Percentiles rank a stretch among this genome's conserved stretches.
Conservation (phyloP, 2,113 vertebrate species). For the Trematocara macrostoma region DNA sequence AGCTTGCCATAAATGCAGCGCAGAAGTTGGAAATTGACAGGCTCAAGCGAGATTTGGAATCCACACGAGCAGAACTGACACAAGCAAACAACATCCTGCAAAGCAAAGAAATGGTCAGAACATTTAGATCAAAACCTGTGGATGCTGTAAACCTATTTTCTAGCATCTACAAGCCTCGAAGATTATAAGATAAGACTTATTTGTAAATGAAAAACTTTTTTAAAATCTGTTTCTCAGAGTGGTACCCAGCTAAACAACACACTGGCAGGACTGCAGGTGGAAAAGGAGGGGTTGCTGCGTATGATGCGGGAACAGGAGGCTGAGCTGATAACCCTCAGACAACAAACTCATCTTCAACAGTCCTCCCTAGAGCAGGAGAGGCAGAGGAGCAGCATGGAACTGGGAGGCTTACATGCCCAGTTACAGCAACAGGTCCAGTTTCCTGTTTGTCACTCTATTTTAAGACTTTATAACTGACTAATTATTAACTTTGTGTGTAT, state of each 20-base stretch:
- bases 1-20: conserved; percentile 63
- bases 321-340: conserved; percentile 63
- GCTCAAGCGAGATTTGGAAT: conserved; percentile 66
- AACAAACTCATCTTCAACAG: conserved; percentile 67
- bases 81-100: conserved; percentile 45
- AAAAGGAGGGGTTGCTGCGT: conserved; percentile 63
- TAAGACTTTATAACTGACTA: background rate
- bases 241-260: conserved; percentile 65
- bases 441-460: too few relatives aligned
- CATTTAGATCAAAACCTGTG: background rate
- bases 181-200: background rate
- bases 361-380: conserved; percentile 58
- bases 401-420: conserved; percentile 62
- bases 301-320: conserved; percentile 54
- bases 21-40: conserved; percentile 66
- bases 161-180: background rate
- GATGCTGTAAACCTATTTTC: background rate
- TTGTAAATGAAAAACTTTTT: background rate
- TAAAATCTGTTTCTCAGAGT: conserved; percentile 44
- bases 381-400: conserved; percentile 60
- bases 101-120: conserved; percentile 58
- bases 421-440: conserved; percentile 70
- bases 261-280: conserved; percentile 69
- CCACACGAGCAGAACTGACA: conserved; percentile 27
- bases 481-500: background rate